phyloP scores from a whole-genome alignment of 1,140 invertebrate species.

The Drosophila watanabei region DNA sequence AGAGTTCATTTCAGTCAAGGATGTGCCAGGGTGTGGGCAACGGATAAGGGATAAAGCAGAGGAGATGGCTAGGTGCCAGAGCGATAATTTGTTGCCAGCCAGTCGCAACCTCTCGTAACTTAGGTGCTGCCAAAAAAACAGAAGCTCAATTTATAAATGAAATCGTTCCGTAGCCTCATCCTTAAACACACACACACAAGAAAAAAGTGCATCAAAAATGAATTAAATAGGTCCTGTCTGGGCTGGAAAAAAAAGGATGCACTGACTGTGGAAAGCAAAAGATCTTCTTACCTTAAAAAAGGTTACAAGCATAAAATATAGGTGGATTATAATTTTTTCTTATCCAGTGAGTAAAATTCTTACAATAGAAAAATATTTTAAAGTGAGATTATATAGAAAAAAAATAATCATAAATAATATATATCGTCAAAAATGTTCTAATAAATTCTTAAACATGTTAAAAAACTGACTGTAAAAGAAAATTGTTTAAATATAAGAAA shows the following conservation, averaged over 20 bases:
- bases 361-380: not conserved
- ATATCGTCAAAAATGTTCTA: rapidly evolving
- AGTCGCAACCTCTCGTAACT: constrained; percentile 68
- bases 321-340: not conserved
- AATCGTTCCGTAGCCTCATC: constrained; percentile 49
- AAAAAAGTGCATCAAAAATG: constrained; percentile 8
- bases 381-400: not conserved
- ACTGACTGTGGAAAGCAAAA: not conserved
- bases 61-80: constrained; percentile 55
- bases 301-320: not conserved
- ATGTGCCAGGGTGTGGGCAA: constrained; percentile 5
- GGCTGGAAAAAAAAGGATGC: too few species aligned
- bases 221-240: not conserved
- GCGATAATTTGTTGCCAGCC: constrained; percentile 63
- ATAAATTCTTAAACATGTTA: not conserved
- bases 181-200: constrained; percentile 2
- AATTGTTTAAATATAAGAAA: too few species aligned
- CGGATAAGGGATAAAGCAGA: not conserved
- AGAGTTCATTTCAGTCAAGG: constrained; percentile 52
- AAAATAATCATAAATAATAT: not conserved
- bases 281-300: not conserved
- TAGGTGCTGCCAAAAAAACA: constrained; percentile 57
- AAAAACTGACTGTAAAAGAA: too few species aligned
- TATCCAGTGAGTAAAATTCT: too few species aligned
- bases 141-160: constrained; percentile 64